Conservation (phyloP, 2,113 vertebrate species). For the Machaerirhynchus nigripectus region DNA sequence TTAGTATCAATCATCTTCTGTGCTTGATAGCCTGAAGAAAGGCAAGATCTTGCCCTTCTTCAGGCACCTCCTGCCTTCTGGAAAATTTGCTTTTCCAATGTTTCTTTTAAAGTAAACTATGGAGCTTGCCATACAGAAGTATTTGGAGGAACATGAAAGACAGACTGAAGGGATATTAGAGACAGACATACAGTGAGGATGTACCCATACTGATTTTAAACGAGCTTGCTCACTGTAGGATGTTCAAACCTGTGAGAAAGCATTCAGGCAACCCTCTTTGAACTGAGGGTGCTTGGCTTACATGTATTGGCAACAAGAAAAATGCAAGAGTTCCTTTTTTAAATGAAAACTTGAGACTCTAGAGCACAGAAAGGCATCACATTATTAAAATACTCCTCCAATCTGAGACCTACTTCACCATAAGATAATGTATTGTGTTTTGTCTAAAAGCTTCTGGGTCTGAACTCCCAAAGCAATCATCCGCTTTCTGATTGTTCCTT, state of each 20-base stretch:
- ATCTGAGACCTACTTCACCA: neutral
- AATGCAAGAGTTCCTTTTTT: neutral
- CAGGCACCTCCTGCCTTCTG: neutral
- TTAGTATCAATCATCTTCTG: neutral
- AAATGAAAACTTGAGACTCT: neutral
- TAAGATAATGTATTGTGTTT: neutral
- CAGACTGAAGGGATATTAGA: neutral
- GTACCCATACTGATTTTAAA: neutral
- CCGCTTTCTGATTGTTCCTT: neutral
- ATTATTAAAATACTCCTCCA: neutral
- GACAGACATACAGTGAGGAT: neutral
- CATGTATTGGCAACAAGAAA: neutral
- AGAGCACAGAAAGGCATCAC: neutral
- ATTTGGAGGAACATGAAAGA: neutral
- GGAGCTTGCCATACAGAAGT: neutral
- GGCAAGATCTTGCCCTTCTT: neutral
- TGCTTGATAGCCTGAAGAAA: no score
- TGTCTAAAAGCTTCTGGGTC: constrained; percentile 8
- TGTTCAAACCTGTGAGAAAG: neutral
- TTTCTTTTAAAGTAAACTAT: neutral
- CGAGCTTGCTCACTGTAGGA: neutral
- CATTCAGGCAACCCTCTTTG: neutral
- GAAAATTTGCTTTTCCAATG: neutral
- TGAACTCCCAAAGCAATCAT: constrained; percentile 26
- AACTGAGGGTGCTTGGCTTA: neutral